phyloP scores from a whole-genome alignment of 64 coral and sea anemone species.

The Stylophora pistillata region DNA sequence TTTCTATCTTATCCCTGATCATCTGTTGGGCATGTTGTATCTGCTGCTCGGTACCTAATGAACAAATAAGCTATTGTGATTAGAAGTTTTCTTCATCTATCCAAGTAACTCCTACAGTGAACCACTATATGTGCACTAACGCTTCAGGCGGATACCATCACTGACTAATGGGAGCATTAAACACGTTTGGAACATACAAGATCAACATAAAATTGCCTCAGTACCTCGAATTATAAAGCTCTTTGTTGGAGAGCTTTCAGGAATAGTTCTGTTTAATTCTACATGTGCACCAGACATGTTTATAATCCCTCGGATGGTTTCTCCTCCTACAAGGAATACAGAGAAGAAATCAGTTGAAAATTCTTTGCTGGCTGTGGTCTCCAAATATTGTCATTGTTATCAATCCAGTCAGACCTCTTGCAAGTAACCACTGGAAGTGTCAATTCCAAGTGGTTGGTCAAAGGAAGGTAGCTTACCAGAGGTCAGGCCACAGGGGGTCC shows the following conservation, averaged over 20 bases:
- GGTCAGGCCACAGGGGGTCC: too few relatives aligned
- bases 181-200: too few relatives aligned
- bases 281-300: conserved; percentile 84
- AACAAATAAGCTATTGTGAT: neutral
- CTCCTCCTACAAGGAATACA: conserved; percentile 66
- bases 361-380: neutral
- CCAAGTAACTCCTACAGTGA: too few relatives aligned
- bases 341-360: neutral
- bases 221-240: conserved; percentile 88
- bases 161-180: too few relatives aligned
- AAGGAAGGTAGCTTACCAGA: too few relatives aligned
- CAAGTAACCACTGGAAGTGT: too few relatives aligned
- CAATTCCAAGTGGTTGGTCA: too few relatives aligned
- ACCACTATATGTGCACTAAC: too few relatives aligned
- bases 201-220: neutral
- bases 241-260: conserved; percentile 92
- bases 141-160: too few relatives aligned
- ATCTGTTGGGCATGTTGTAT: conserved; percentile 83
- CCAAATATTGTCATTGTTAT: neutral
- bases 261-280: conserved; percentile 87
- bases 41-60: conserved; percentile 72
- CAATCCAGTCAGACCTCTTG: too few relatives aligned
- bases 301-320: conserved; percentile 95
- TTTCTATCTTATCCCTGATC: conserved; percentile 75
- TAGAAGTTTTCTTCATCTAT: neutral